phyloP scores from a whole-genome alignment of 92 coral and sea anemone species.

The Micromussa lordhowensis region DNA sequence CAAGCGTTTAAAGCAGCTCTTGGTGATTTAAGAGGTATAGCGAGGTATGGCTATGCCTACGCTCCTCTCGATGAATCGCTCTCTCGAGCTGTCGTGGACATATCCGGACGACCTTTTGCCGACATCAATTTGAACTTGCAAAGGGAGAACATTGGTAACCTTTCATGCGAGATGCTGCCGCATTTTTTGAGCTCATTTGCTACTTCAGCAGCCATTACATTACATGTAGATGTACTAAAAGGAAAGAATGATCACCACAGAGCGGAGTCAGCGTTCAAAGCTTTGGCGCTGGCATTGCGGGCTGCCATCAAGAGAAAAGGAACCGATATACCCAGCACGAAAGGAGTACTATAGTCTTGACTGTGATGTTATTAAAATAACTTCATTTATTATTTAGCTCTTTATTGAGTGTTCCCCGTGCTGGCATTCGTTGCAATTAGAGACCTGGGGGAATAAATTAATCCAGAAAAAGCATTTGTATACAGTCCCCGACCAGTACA shows the following conservation, averaged over 20 bases:
- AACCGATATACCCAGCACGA: conserved; percentile 60
- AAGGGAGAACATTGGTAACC: conserved; percentile 58
- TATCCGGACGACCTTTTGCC: conserved; percentile 63
- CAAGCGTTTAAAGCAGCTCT: conserved; percentile 68
- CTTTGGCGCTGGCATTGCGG: conserved; percentile 59
- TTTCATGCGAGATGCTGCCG: conserved; percentile 62
- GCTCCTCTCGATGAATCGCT: conserved; percentile 71
- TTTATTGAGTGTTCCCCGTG: no score
- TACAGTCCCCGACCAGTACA: no score
- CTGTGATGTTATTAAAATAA: no score
- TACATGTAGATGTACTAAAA: conserved; percentile 62
- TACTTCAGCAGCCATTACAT: conserved; percentile 61
- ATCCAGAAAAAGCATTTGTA: no score
- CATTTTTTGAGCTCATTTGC: conserved; percentile 65
- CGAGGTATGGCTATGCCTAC: conserved; percentile 68
- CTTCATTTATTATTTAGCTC: background rate
- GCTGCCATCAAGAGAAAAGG: conserved; percentile 64
- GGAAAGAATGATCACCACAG: conserved; percentile 69
- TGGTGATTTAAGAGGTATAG: conserved; percentile 61
- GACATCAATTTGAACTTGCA: conserved; percentile 57
- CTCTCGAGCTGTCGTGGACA: conserved; percentile 66
- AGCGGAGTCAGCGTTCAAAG: conserved; percentile 67
- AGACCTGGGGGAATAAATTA: no score
- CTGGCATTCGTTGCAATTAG: no score
- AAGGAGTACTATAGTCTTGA: conserved; percentile 47